Evolutionary conservation across 2,797 vertebrate genomes (phyloP), one percentile per base, ranked within the genome.

Genomic region (Clarias pachynema): DNA sequence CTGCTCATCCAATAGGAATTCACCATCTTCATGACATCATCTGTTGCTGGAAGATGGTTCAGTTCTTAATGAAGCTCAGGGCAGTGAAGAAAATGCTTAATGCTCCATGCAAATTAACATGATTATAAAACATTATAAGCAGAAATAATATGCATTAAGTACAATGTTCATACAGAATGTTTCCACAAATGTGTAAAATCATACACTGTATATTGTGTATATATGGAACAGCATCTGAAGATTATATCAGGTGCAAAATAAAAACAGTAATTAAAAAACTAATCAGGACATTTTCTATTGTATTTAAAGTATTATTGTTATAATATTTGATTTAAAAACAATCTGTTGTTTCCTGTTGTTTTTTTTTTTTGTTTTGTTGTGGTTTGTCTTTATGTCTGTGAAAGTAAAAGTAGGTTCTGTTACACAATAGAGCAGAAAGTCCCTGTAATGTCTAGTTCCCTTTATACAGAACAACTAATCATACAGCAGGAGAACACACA

Each of bases 1-100:
- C 79, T 65, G 37, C 78, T 85, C 69, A 34, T 31, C 84, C 84
- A 85, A 85, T 85, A 26, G 59, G 37, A 85, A 81, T 29, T 24
- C 84, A 60, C 12, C 24, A 6, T 14, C 26, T 0, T 16, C 7
- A 14, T 70, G 56, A 44, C 68, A 7, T 81, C 84, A 81, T 74
- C 26, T 56, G 59, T 81, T 56, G n/a, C 57, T 44, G n/a, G 31
- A 15, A 14, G 2, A 31, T 20, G 24, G 7, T 15, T 26, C 7
- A 34, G 56, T 79, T 77, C 74, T 70, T 22, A 78, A 3, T 40
- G 60, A 44, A 40, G 3, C 37, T 26, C 1, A 16, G 8, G 9
- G 24, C 77, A 26, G 37, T 7, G 12, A 24, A 60, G 1, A 34
- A 60, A 37, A 73, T 8, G 0, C 0, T 4, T 53, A 26, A 40